These are phyloP conservation scores for Malurus leucopterus DNA, from an alignment of 2,797 vertebrate genomes.

Conservation along the genomic window DNA sequence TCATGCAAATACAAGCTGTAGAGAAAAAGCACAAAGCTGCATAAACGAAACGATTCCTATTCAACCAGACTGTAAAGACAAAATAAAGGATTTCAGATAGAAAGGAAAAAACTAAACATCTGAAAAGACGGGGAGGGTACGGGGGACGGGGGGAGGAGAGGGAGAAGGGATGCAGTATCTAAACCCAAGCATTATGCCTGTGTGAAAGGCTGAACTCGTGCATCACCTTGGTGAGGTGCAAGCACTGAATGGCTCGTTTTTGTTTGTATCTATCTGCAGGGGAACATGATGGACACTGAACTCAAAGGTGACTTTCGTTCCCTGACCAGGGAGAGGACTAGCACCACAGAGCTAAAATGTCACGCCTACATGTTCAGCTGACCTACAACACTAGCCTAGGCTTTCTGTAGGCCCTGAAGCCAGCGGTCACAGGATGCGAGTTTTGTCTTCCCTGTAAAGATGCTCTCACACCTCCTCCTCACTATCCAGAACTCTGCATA, in stretches of 20 bases:
- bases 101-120: not conserved
- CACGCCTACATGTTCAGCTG: not conserved
- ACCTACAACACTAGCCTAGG: not conserved
- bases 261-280: not conserved
- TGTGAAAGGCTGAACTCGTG: not conserved
- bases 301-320: not conserved
- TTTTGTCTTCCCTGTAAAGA: not conserved
- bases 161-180: not conserved
- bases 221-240: not conserved
- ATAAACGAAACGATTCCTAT: constrained; percentile 45
- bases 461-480: not conserved
- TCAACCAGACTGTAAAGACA: constrained; percentile 48
- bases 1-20: constrained; percentile 64
- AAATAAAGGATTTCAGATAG: constrained; percentile 51
- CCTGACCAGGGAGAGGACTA: not conserved
- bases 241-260: not conserved
- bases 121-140: not conserved
- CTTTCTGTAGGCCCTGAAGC: not conserved
- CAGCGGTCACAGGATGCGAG: accelerated
- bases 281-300: not conserved
- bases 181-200: not conserved
- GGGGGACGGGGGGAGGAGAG: too few species aligned
- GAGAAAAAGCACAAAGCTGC: constrained; percentile 43
- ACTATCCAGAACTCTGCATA: not conserved
- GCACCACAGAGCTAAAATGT: not conserved